These are phyloP conservation scores for Hippasteria phrygiana DNA, from an alignment of 53 echinoderm and acorn worm species.

Conservation along the genomic window DNA sequence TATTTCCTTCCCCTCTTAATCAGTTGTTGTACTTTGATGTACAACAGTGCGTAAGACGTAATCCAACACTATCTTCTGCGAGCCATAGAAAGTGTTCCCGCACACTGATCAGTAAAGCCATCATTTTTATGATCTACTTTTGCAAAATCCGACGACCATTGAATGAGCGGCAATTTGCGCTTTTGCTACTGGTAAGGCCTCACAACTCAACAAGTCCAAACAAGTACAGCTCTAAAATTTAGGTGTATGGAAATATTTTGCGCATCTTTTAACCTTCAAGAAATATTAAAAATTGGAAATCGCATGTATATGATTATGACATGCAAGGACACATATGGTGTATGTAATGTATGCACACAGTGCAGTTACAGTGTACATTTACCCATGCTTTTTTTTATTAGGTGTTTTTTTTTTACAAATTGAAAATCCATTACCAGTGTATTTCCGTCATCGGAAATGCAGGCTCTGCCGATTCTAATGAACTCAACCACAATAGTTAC, in stretches of 20 bases:
- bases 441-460: too few species aligned
- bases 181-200: neutral
- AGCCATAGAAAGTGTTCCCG: neutral
- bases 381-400: too few species aligned
- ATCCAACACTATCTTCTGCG: neutral
- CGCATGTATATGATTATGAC: too few species aligned
- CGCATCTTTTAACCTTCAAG: too few species aligned
- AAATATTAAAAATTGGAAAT: too few species aligned
- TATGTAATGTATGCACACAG: too few species aligned
- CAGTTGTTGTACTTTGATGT: neutral
- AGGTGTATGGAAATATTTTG: neutral
- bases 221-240: neutral
- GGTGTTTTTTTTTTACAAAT: too few species aligned
- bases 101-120: neutral
- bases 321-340: too few species aligned
- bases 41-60: neutral
- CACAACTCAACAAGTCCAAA: neutral
- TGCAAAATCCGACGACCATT: constrained; percentile 11
- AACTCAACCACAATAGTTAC: too few species aligned
- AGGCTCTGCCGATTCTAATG: too few species aligned
- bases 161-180: neutral
- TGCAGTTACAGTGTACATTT: too few species aligned
- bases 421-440: too few species aligned
- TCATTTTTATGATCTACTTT: neutral
- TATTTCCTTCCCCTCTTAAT: neutral